Evolutionary conservation across 2,888 invertebrate species (phyloP).

Genomic region (Blastobasis lacticolella): DNA sequence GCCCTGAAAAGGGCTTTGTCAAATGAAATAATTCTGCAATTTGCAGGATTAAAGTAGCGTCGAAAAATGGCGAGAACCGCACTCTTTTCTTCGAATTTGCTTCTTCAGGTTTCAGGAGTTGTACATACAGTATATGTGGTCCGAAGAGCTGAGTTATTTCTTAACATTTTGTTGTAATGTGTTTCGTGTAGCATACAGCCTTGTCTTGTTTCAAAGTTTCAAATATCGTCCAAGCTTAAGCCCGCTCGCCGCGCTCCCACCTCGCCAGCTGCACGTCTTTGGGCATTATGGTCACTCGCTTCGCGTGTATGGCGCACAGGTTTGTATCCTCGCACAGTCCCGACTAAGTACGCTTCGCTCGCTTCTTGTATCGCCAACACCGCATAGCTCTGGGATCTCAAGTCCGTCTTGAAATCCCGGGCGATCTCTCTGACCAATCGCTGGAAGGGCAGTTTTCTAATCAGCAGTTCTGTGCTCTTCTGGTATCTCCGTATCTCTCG

Average conservation of each 20-base stretch:
- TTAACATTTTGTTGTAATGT: background rate
- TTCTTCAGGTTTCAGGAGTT: too few relatives aligned
- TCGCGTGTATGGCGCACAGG: conserved; percentile 83
- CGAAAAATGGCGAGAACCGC: background rate
- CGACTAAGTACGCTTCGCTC: conserved; percentile 77
- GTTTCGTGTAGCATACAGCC: background rate
- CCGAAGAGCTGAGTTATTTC: background rate
- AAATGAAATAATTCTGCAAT: background rate
- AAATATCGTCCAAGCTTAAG: conserved; percentile 21
- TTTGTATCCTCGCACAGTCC: conserved; percentile 85
- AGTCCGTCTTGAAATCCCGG: conserved; percentile 82
- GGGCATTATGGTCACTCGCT: conserved; percentile 58
- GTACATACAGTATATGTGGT: too few relatives aligned
- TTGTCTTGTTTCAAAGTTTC: background rate
- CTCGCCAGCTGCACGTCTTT: conserved; percentile 55
- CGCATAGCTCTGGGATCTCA: conserved; percentile 81
- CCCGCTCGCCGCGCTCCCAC: conserved; percentile 49
- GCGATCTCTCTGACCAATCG: conserved; percentile 82
- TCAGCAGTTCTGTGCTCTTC: conserved; percentile 81
- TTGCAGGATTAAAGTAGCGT: background rate
- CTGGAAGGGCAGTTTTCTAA: conserved; percentile 82
- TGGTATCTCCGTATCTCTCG: conserved; percentile 89
- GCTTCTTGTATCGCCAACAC: conserved; percentile 79
- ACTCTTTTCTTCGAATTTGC: too few relatives aligned
- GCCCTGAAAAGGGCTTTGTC: conserved; percentile 69